Conservation (phyloP, 2,113 vertebrate species). For the Phyllostomus hastatus region DNA sequence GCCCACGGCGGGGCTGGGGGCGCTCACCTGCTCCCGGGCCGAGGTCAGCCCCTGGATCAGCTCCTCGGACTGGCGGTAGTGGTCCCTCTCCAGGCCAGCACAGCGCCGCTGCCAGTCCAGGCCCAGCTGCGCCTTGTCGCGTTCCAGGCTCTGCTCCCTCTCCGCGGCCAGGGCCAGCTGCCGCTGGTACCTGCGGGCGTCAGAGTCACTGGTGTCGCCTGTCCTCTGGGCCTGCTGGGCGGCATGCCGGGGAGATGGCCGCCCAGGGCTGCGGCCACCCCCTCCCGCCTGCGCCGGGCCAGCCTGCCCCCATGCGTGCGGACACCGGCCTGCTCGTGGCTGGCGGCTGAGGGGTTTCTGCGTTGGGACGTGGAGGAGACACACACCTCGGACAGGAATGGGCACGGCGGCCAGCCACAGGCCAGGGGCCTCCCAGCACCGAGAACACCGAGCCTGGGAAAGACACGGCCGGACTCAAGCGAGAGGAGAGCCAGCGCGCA, state of each 20-base stretch:
- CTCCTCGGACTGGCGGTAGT: conserved; percentile 82
- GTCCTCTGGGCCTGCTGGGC: background rate
- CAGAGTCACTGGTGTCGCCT: accelerated
- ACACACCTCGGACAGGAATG: background rate
- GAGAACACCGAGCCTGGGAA: background rate
- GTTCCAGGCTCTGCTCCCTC: conserved; percentile 81
- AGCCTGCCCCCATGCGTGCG: background rate
- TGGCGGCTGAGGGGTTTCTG: too few species aligned
- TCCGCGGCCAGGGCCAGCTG: conserved; percentile 80
- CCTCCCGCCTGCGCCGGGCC: background rate
- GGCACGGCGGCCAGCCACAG: accelerated
- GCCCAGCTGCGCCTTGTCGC: conserved; percentile 81
- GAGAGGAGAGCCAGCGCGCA: accelerated
- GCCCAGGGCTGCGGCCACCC: background rate
- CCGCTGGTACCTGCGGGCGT: conserved; percentile 82
- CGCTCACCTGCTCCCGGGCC: conserved; percentile 84
- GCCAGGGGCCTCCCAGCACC: too few species aligned
- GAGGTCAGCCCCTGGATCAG: conserved; percentile 80
- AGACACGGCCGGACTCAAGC: background rate
- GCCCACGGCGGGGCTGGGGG: background rate
- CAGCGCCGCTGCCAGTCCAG: conserved; percentile 85
- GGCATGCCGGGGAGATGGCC: background rate
- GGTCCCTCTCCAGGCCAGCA: conserved; percentile 78
- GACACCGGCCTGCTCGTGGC: too few species aligned
- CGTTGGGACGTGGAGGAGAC: too few species aligned